phyloP scores from a whole-genome alignment of 2,888 invertebrate genomes.

The Aporophyla nigra region DNA sequence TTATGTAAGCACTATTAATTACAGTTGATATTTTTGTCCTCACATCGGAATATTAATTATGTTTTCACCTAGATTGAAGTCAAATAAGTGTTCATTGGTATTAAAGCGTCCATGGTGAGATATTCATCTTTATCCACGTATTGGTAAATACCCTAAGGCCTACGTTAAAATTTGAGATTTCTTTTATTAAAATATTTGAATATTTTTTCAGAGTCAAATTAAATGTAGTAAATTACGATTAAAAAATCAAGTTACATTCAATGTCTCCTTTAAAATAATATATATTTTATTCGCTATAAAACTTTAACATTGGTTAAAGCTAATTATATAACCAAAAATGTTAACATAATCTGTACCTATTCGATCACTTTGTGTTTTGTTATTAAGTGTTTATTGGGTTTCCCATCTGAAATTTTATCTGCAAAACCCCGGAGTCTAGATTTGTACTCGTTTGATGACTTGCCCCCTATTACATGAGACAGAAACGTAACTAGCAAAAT shows the following conservation, averaged over 20 bases:
- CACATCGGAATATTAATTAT: not conserved
- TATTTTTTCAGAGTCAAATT: not conserved
- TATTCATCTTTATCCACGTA: not conserved
- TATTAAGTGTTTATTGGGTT: no score
- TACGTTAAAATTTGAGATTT: not conserved
- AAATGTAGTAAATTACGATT: not conserved
- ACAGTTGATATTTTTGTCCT: not conserved
- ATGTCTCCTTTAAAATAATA: not conserved
- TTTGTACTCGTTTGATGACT: no score
- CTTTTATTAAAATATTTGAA: not conserved
- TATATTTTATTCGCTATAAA: not conserved
- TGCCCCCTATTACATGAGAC: no score
- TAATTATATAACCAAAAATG: not conserved
- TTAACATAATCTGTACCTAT: not conserved
- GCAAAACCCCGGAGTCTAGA: no score
- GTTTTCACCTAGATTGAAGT: not conserved
- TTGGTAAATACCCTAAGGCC: not conserved
- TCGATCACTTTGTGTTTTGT: not conserved
- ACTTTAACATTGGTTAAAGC: not conserved
- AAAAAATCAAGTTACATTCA: not conserved
- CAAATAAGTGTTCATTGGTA: slow-evolving; percentile 2
- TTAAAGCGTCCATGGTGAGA: not conserved
- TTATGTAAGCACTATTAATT: not conserved
- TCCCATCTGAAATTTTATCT: no score
- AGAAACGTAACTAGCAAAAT: no score